Evolutionary conservation across 2,888 invertebrate genomes (phyloP), one percentile per base, ranked within the genome.

Genomic region (Thysanoteuthis rhombus): DNA sequence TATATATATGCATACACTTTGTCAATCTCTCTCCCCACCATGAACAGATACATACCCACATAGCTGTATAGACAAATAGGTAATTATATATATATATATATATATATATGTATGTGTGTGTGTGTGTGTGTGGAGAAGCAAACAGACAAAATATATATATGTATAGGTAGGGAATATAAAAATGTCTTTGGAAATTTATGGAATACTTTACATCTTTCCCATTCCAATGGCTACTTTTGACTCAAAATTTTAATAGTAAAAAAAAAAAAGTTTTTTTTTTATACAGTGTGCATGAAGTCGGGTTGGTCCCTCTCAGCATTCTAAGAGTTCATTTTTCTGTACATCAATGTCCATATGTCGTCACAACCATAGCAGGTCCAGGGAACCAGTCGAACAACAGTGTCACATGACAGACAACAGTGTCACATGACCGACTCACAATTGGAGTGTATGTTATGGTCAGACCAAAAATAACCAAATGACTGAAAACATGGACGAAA

Each of bases 351-450:
- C 58, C 32, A 58, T 58, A 32, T n/a, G 12, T 75, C 16, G n/a
- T 75, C 75, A 75, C 75, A 75, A 75, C 75, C 75, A 75, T n/a
- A 75, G 75, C n/a, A n/a, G 75, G n/a, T 75, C 75, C 32, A n/a
- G 75, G 75, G 75, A 75, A 75, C 75, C n/a, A n/a, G 75, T 75
- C 75, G 75, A n/a, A 75, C 75, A 75, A n/a, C n/a, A 75, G 75
- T 75, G 75, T 75, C n/a, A 75, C 75, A 75, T 75, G 75, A 75
- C 75, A 32, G 75, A 75, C 75, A 75, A n/a, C n/a, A 75, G 75
- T 75, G 75, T 75, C n/a, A 75, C 75, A 75, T 75, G 75, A 75
- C 75, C 75, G 75, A 75, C 75, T n/a, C 75, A 75, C n/a, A 75
- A 75, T 75, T 75, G 75, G 75, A n/a, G 75, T 75, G 19, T 6